phyloP scores from a whole-genome alignment of 2,113 vertebrate genomes.

The Festucalex cinctus region DNA sequence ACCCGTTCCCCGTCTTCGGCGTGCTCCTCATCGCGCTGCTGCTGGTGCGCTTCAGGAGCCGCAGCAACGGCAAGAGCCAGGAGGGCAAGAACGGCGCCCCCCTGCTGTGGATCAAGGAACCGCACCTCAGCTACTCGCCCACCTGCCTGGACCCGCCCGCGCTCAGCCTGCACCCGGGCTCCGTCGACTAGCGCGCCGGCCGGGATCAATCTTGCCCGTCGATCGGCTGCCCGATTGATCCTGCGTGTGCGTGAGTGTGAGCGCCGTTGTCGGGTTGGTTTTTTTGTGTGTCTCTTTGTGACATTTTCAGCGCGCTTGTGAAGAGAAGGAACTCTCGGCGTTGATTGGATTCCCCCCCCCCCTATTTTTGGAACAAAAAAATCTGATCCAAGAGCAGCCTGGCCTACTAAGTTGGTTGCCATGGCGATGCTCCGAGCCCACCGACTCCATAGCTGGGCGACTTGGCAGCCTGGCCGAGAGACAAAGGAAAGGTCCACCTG shows the following conservation, averaged over 20 bases:
- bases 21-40: constrained; percentile 93
- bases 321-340: constrained; percentile 55
- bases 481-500: constrained; percentile 66
- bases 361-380: constrained; percentile 33
- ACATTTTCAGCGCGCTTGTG: constrained; percentile 35
- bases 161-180: constrained; percentile 95
- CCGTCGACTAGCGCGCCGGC: constrained; percentile 82
- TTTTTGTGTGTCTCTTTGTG: constrained; percentile 28
- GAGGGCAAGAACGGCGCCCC: constrained; percentile 98
- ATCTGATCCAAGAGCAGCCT: constrained; percentile 60
- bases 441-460: constrained; percentile 58
- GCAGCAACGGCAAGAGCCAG: constrained; percentile 86
- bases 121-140: constrained; percentile 96
- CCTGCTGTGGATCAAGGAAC: constrained; percentile 97
- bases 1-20: constrained; percentile 96
- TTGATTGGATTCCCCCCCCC: constrained; percentile 39
- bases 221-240: constrained; percentile 55
- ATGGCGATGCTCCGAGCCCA: constrained; percentile 59
- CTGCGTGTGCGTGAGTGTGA: neutral
- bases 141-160: constrained; percentile 95
- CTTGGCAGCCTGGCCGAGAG: constrained; percentile 60
- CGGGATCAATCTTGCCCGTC: no score
- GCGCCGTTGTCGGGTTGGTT: neutral
- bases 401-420: constrained; percentile 62
- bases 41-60: constrained; percentile 90